Conservation (phyloP, 2,113 vertebrate species). For the Nothobranchius furzeri region DNA sequence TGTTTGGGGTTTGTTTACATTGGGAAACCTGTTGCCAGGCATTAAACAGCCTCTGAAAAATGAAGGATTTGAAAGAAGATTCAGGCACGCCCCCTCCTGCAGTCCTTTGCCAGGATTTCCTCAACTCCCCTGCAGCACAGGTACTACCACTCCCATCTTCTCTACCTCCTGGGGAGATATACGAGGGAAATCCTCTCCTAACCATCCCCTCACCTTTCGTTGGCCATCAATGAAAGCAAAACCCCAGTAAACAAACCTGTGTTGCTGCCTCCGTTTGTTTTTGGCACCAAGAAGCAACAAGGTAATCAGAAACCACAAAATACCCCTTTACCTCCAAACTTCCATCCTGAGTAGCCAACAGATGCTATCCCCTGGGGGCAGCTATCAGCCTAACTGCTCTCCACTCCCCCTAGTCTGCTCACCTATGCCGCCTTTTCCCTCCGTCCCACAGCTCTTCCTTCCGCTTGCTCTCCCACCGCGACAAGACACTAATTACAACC, state of each 20-base stretch:
- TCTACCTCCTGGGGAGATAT: slow-evolving; percentile 41
- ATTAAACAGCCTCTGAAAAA: slow-evolving; percentile 59
- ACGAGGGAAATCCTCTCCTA: slow-evolving; percentile 43
- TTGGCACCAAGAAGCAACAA: slow-evolving; percentile 41
- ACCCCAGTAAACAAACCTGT: slow-evolving; percentile 43
- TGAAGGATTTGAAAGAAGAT: slow-evolving; percentile 23
- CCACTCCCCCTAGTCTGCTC: slow-evolving; percentile 45
- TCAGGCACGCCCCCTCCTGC: slow-evolving; percentile 25
- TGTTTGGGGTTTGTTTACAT: slow-evolving; percentile 67
- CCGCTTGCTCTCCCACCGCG: slow-evolving; percentile 75
- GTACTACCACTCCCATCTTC: slow-evolving; percentile 43
- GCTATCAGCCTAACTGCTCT: slow-evolving; percentile 59
- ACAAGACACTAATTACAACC: slow-evolving; percentile 78
- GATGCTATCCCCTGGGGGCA: slow-evolving; percentile 74
- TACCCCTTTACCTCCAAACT: slow-evolving; percentile 30
- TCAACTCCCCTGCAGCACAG: slow-evolving; percentile 44
- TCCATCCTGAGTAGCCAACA: slow-evolving; percentile 65
- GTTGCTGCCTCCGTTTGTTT: slow-evolving; percentile 49
- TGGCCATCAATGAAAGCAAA: slow-evolving; percentile 42
- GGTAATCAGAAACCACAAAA: slow-evolving; percentile 55
- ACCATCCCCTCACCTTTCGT: slow-evolving; percentile 25
- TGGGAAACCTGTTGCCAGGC: slow-evolving; percentile 58
- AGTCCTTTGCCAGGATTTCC: slow-evolving; percentile 41
- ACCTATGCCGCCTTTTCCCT: slow-evolving; percentile 50
- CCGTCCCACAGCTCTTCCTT: slow-evolving; percentile 60